Evolutionary conservation across 2,797 vertebrate genomes (phyloP), one percentile per base, ranked within the genome.

Genomic region (Chromis chromis): DNA sequence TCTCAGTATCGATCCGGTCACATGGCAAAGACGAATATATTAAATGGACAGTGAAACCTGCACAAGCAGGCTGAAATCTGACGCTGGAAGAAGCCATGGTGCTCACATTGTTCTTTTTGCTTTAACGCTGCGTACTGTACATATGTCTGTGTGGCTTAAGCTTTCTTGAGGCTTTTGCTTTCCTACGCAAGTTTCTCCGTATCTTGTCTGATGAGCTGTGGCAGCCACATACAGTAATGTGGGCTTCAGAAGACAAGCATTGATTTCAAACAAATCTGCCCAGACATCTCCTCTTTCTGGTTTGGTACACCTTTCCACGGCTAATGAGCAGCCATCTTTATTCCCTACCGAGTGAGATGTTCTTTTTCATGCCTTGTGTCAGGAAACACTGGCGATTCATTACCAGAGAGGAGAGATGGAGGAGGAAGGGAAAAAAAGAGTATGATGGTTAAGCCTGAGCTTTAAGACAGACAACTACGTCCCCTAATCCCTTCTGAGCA

Each of bases 401-500:
- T 93, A 91, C 84, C 58, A 67, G 65, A 13, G 67, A 82, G 83
- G 67, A 75, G 64, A 87, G 73, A 89, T 65, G 67, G 72, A 83
- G 62, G 64, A 74, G 57, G 57, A 33, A 28, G 21, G 33, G 61
- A 84, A 70, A 73, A 84, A 74, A 69, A 73, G 52, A 66, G 88
- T 92, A 87, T 90, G 91, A 86, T 84, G 83, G 89, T 89, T 94
- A 94, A 95, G 90, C 91, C 85, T 76, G 86, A 88, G 88, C 90
- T 90, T 86, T 86, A 92, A 94, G 93, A 94, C 91, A 93, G 94
- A 92, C 93, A 94, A 84, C 93, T 79, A 91, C 84, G 89, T 89
- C 84, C 78, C 71, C 58, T 95, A 95, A 95, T 95, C 93, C 92
- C 89, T 81, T 93, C 88, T 93, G 92, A 95, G 93, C 94, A 93